Conservation (phyloP, 2,113 vertebrate genomes). For the Syngnathus scovelli region DNA sequence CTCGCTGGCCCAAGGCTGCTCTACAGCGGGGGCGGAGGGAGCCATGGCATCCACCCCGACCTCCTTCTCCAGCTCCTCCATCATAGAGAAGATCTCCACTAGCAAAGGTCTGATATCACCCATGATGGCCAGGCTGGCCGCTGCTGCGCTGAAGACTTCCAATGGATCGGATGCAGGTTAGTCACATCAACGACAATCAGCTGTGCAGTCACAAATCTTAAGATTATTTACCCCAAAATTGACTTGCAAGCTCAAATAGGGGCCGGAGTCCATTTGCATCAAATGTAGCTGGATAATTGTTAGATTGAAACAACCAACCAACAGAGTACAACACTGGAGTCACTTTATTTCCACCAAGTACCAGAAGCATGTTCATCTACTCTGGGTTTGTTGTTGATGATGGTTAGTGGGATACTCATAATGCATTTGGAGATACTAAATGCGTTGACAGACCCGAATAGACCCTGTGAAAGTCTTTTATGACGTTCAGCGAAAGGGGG, state of each 20-base stretch:
- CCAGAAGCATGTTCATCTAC: constrained; percentile 60
- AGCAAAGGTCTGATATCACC: constrained; percentile 98
- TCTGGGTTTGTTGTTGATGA: constrained; percentile 69
- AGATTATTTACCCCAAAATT: background rate
- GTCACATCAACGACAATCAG: constrained; percentile 29
- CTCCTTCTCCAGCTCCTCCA: constrained; percentile 79
- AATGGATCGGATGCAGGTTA: constrained; percentile 82
- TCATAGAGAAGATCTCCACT: constrained; percentile 96
- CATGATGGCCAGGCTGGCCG: constrained; percentile 98
- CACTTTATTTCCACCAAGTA: too few species aligned
- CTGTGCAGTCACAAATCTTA: background rate
- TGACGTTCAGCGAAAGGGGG: constrained; percentile 58
- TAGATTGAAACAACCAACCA: background rate
- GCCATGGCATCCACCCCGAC: constrained; percentile 69
- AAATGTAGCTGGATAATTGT: background rate
- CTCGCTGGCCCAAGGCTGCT: constrained; percentile 73
- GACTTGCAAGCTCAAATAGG: background rate
- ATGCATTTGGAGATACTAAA: constrained; percentile 75
- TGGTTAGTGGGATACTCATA: constrained; percentile 75
- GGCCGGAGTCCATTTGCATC: background rate
- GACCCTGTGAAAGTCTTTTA: constrained; percentile 72
- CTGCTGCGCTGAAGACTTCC: constrained; percentile 89
- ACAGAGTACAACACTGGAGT: background rate
- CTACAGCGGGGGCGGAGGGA: constrained; percentile 70
- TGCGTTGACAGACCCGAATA: constrained; percentile 71